Evolutionary conservation across 2,888 invertebrate species (phyloP), one percentile per base, ranked within the genome.

Genomic region (Stegana nigrithorax): DNA sequence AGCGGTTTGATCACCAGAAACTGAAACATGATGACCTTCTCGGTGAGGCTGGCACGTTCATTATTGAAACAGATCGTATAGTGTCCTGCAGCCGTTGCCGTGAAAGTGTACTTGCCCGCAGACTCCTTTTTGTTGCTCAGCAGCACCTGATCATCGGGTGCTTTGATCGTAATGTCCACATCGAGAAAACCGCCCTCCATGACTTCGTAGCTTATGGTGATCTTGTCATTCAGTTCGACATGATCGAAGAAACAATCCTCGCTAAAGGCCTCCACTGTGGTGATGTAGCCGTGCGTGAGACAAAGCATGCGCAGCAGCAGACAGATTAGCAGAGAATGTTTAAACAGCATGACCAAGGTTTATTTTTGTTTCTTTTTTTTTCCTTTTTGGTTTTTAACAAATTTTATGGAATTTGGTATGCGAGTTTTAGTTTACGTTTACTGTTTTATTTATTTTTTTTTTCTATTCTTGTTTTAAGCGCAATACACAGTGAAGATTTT

Each of bases 111-210:
- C 32, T 68, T 66, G 53, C 80, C 80, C 2, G 56, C 50, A 2
- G 66, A 60, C 25, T 80, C 76, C 47, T 62, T 39, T 0, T 65
- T 62, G 2, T 67, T 29, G 0, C 64, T 25, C 12, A 58, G 60
- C 3, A 76, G 53, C 0, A 4, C 26, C 1, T 69, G 65, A 1
- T 58, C 26, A 0, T 61, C 26, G 0, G 75, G 80, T 1, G 45
- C 80, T 0, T 60, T 4, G 2, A 76, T 68, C 3, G 44, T 26
- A 5, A 76, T 55, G 0, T 42, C 69, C 21, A 76, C 68, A 14
- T 76, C 75, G 63, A 68, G 72, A 39, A 76, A 76, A 21, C 75
- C 75, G 2, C 75, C 75, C 0, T 76, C 75, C 77, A 76, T 74
- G 0, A 76, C 80, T 65, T 76, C 75, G 17, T 70, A 76, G 10